phyloP scores from a whole-genome alignment of 2,888 invertebrate genomes.

The Cancer borealis region DNA sequence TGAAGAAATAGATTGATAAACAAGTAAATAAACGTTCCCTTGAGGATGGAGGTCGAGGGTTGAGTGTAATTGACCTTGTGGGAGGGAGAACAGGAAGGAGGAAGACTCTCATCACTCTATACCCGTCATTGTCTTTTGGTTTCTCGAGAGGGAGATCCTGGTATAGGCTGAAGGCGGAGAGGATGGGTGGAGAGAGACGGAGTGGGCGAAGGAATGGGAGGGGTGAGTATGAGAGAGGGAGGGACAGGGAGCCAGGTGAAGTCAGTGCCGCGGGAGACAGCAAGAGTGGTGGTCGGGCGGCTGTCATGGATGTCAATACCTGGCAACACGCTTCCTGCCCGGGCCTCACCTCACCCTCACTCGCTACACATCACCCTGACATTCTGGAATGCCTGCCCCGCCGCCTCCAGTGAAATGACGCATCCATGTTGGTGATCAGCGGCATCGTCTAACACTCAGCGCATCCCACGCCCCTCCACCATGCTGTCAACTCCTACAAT shows the following conservation, averaged over 20 bases:
- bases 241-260: neutral
- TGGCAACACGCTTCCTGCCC: neutral
- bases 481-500: neutral
- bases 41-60: neutral
- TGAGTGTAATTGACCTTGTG: neutral
- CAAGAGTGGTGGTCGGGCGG: neutral
- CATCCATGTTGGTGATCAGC: neutral
- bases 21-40: neutral
- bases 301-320: neutral
- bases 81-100: neutral
- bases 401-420: neutral
- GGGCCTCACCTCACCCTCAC: neutral
- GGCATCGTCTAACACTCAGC: neutral
- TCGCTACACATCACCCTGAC: neutral
- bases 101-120: slow-evolving; percentile 1
- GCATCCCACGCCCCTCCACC: neutral
- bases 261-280: slow-evolving; percentile 28
- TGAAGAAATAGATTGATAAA: neutral
- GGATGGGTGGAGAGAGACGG: neutral
- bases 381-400: neutral
- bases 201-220: neutral
- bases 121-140: neutral
- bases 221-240: slow-evolving; percentile 2
- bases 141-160: slow-evolving; percentile 43
- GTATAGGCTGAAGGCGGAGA: slow-evolving; percentile 8